Percentiles rank a stretch among this genome's conserved stretches.
These are phyloP conservation scores for Lucinisca nassula DNA, from an alignment of 2,888 invertebrate species.

Conservation along the genomic window DNA sequence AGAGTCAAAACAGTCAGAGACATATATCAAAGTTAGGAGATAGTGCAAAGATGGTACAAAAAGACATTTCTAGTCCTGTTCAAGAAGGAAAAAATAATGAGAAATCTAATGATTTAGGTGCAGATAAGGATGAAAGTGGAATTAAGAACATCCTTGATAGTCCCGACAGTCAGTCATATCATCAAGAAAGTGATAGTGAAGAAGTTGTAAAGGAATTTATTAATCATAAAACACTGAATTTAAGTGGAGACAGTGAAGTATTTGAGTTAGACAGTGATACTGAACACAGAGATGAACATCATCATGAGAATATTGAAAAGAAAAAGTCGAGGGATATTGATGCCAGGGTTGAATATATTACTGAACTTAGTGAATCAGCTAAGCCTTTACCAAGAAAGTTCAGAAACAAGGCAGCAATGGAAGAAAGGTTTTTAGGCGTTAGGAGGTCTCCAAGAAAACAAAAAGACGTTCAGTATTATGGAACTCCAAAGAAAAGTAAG, in stretches of 20 bases:
- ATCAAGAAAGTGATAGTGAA: not conserved
- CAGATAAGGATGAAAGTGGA: too few relatives aligned
- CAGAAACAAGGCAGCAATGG: not conserved
- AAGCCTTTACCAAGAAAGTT: not conserved
- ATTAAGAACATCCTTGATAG: not conserved
- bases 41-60: not conserved
- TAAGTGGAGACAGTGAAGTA: not conserved
- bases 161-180: not conserved
- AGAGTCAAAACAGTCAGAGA: conserved; percentile 20
- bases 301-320: not conserved
- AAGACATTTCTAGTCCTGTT: not conserved
- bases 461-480: conserved; percentile 5
- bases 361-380: not conserved
- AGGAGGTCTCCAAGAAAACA: conserved; percentile 64
- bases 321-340: not conserved
- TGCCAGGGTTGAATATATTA: not conserved
- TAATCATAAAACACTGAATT: conserved; percentile 4
- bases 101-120: not conserved
- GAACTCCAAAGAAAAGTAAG: not conserved
- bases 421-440: conserved; percentile 1
- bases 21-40: not conserved
- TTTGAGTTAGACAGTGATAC: conserved; percentile 32
- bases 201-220: not conserved
- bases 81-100: not conserved
- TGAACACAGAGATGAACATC: conserved; percentile 8